Conservation (phyloP, 2,888 invertebrate genomes). For the Epicampocera succincta region DNA sequence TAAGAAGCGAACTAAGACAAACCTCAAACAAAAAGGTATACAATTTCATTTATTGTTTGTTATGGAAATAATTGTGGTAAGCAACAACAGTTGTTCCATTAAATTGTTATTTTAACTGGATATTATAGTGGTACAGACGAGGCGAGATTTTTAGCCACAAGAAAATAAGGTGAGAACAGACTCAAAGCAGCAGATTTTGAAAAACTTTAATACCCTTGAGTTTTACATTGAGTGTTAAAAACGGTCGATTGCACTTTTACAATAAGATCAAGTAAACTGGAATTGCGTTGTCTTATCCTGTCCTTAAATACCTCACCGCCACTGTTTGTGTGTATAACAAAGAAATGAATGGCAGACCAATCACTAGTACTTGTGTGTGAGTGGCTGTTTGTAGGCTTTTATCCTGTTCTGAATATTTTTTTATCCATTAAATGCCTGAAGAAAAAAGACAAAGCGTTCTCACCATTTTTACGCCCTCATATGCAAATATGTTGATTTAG, state of each 20-base stretch:
- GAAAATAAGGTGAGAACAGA: no score
- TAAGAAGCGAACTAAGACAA: conserved; percentile 5
- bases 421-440: conserved; percentile 6
- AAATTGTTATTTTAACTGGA: conserved; percentile 61
- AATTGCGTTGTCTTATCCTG: no score
- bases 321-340: no score
- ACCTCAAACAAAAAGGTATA: conserved; percentile 16
- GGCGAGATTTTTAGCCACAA: no score
- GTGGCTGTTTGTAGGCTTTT: background rate
- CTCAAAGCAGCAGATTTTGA: no score
- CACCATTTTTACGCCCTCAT: conserved; percentile 53
- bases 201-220: no score
- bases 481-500: conserved; percentile 47
- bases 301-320: no score
- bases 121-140: conserved; percentile 6
- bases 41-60: conserved; percentile 32
- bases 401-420: conserved; percentile 24
- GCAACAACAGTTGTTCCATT: conserved; percentile 60
- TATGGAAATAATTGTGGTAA: conserved; percentile 50
- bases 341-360: no score
- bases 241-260: no score
- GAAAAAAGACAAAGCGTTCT: conserved; percentile 16
- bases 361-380: no score
- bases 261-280: no score
- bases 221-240: no score